Percentiles rank a stretch among this genome's conserved stretches.
Conservation (phyloP, 2,888 invertebrate genomes). For the Prionchulus punctatus region DNA sequence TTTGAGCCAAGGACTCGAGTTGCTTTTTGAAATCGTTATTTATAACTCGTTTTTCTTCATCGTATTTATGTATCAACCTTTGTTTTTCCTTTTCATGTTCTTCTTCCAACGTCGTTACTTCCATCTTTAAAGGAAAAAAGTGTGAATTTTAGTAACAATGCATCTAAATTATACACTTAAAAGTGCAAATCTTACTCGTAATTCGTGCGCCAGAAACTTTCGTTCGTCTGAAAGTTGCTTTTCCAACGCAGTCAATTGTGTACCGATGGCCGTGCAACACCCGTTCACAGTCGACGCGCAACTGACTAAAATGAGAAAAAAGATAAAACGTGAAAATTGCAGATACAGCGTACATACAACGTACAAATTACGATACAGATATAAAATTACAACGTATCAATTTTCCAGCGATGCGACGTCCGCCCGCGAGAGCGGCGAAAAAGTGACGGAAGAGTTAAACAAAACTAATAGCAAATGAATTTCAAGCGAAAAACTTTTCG, state of each 20-base stretch:
- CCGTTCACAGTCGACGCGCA: too few relatives aligned
- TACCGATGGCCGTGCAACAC: background rate
- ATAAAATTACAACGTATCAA: too few relatives aligned
- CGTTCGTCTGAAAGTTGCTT: slow-evolving; percentile 7
- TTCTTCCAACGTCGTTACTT: background rate
- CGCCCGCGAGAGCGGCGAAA: too few relatives aligned
- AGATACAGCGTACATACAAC: too few relatives aligned
- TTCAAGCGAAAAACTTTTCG: too few relatives aligned
- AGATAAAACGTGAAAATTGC: background rate
- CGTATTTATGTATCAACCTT: background rate
- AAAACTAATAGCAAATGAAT: too few relatives aligned
- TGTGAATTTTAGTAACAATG: background rate
- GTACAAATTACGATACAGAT: too few relatives aligned
- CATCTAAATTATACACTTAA: background rate
- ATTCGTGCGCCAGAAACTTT: background rate
- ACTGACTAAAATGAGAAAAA: background rate
- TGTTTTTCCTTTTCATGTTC: background rate
- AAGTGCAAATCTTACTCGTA: background rate
- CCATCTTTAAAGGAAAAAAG: background rate
- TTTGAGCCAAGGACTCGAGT: background rate
- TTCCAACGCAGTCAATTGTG: slow-evolving; percentile 6
- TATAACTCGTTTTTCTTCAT: background rate
- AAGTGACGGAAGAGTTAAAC: too few relatives aligned
- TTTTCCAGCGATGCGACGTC: too few relatives aligned
- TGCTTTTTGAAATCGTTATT: background rate